These are phyloP conservation scores for Drosophila kanekoi DNA, from an alignment of 2,888 invertebrate species.

Conservation along the genomic window DNA sequence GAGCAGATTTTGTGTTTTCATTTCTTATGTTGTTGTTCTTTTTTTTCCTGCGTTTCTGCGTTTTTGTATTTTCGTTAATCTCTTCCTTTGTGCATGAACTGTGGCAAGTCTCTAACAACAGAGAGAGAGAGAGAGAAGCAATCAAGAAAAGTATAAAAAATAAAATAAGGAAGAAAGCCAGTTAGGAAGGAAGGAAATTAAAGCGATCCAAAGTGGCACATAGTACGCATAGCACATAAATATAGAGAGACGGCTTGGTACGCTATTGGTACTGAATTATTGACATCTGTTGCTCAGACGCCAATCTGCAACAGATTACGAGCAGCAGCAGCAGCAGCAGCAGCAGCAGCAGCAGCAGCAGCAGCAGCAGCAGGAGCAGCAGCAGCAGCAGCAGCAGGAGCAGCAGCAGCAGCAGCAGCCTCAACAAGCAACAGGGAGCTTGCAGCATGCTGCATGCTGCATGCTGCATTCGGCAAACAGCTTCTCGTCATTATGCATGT, in stretches of 20 bases:
- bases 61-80: constrained; percentile 47
- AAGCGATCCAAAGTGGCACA: constrained; percentile 39
- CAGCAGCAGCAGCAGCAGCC: constrained; percentile 22
- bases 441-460: constrained; percentile 19
- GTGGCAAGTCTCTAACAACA: constrained; percentile 27
- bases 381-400: too few species aligned
- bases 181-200: constrained; percentile 41
- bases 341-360: constrained; percentile 47
- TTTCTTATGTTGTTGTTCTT: constrained; percentile 15
- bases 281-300: constrained; percentile 72
- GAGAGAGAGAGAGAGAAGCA: constrained; percentile 12
- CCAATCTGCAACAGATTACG: constrained; percentile 69
- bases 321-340: constrained; percentile 36
- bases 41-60: too few species aligned
- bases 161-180: not conserved
- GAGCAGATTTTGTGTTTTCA: constrained; percentile 49
- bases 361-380: constrained; percentile 42
- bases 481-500: constrained; percentile 58
- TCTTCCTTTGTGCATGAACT: constrained; percentile 42
- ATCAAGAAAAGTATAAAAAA: not conserved
- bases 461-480: constrained; percentile 41
- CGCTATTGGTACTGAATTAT: constrained; percentile 70
- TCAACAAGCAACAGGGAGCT: constrained; percentile 19
- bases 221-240: constrained; percentile 21
- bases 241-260: constrained; percentile 18